Evolutionary conservation across 1,140 invertebrate genomes (phyloP).

Genomic region (Papilio glaucus): DNA sequence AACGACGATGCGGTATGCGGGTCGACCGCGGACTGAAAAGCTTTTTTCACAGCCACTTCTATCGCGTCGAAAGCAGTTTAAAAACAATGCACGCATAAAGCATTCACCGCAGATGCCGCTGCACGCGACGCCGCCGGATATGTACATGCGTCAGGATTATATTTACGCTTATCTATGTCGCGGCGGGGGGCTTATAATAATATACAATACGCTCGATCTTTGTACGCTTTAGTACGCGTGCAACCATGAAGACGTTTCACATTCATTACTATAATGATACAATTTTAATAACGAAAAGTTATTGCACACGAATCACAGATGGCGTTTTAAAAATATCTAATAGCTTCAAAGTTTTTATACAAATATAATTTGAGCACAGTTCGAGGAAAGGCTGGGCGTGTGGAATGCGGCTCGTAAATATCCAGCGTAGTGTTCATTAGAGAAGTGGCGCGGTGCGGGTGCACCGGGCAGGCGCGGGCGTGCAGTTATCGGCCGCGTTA

Average conservation of each 20-base stretch:
- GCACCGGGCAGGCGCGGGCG: constrained; percentile 47
- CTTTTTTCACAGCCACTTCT: constrained; percentile 56
- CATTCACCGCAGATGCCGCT: constrained; percentile 68
- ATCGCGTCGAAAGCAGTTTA: constrained; percentile 58
- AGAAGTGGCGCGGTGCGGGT: constrained; percentile 49
- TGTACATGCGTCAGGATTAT: constrained; percentile 41
- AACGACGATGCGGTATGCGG: constrained; percentile 69
- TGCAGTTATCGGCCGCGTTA: constrained; percentile 68
- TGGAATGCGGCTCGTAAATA: constrained; percentile 68
- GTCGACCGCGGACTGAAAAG: constrained; percentile 75
- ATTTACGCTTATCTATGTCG: constrained; percentile 28
- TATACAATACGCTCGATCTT: constrained; percentile 13
- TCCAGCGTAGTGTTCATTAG: constrained; percentile 67
- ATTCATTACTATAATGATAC: constrained; percentile 15
- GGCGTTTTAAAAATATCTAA: neutral
- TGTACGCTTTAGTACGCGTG: constrained; percentile 22
- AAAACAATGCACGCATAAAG: constrained; percentile 79
- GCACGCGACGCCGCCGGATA: constrained; percentile 52
- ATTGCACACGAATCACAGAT: neutral
- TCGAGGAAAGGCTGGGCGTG: constrained; percentile 50
- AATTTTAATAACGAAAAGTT: neutral
- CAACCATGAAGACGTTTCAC: constrained; percentile 19
- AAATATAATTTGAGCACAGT: constrained; percentile 1
- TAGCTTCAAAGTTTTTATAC: neutral
- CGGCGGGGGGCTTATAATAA: constrained; percentile 26